phyloP scores from a whole-genome alignment of 2,797 vertebrate genomes.

The Pelochelys cantorii region DNA sequence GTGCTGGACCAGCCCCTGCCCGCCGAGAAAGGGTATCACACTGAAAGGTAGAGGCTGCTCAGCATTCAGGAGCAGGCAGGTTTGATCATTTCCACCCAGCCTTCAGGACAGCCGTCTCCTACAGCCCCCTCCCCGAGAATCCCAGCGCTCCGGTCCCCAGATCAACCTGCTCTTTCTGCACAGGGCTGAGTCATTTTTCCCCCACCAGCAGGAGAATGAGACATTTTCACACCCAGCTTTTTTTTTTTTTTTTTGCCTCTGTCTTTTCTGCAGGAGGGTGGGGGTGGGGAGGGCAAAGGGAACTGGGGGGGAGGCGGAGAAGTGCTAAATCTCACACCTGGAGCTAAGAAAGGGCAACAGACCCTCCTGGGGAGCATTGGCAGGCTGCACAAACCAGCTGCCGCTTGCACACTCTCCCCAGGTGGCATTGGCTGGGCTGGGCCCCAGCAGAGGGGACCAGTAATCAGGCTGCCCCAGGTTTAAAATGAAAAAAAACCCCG shows the following conservation, averaged over 20 bases:
- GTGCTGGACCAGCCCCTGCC: background rate
- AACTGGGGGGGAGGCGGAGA: rapidly evolving
- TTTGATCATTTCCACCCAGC: background rate
- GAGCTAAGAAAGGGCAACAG: background rate
- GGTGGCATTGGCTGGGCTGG: background rate
- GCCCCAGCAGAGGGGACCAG: background rate
- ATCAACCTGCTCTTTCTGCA: background rate
- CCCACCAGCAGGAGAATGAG: background rate
- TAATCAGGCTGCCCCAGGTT: background rate
- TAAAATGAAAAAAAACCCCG: background rate
- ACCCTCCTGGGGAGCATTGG: background rate
- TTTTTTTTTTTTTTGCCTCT: background rate
- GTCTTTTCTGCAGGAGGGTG: rapidly evolving
- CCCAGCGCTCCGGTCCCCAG: background rate
- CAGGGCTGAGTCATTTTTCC: background rate
- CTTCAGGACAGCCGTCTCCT: background rate
- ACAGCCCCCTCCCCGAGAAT: background rate
- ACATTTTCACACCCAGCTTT: background rate
- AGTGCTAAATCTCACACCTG: background rate
- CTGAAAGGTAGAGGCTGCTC: background rate
- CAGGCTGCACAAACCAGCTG: background rate
- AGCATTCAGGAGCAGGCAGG: background rate
- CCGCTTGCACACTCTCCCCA: background rate
- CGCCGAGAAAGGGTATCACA: background rate
- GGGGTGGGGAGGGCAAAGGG: background rate